Evolutionary conservation across 1,140 invertebrate species (phyloP).

Genomic region (Euura saliciscinereae): DNA sequence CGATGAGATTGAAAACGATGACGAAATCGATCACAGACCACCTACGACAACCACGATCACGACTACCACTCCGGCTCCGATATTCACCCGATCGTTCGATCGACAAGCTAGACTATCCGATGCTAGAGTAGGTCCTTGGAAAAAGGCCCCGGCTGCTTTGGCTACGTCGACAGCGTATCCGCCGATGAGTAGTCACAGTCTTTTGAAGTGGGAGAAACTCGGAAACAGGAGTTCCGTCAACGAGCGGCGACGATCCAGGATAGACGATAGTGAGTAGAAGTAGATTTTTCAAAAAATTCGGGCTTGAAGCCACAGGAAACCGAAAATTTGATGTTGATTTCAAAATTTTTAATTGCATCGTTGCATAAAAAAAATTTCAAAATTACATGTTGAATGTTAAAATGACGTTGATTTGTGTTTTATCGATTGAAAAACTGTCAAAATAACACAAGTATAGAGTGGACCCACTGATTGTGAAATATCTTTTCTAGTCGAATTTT

Average conservation of each 20-base stretch:
- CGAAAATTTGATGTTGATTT: not conserved
- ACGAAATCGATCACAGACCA: slow-evolving; percentile 15
- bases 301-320: too few species aligned
- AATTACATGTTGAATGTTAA: too few species aligned
- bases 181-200: slow-evolving; percentile 48
- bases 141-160: not conserved
- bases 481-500: too few species aligned
- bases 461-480: too few species aligned
- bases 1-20: slow-evolving; percentile 25
- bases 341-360: too few species aligned
- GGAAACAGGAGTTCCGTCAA: slow-evolving; percentile 48
- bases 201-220: slow-evolving; percentile 50
- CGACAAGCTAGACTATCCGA: not conserved
- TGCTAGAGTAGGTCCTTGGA: not conserved
- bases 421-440: too few species aligned
- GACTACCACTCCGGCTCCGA: slow-evolving; percentile 31
- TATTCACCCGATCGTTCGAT: slow-evolving; percentile 8
- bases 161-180: slow-evolving; percentile 38
- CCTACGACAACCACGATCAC: slow-evolving; percentile 30
- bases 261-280: slow-evolving; percentile 41
- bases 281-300: too few species aligned
- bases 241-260: slow-evolving; percentile 39
- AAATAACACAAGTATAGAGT: too few species aligned
- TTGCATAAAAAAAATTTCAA: too few species aligned
- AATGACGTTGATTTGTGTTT: too few species aligned